A percentile compares a stretch with the other conserved stretches of the same genome.
These are phyloP conservation scores for Hippocampus barbouri DNA, from an alignment of 2,113 vertebrate species.

Conservation along the genomic window DNA sequence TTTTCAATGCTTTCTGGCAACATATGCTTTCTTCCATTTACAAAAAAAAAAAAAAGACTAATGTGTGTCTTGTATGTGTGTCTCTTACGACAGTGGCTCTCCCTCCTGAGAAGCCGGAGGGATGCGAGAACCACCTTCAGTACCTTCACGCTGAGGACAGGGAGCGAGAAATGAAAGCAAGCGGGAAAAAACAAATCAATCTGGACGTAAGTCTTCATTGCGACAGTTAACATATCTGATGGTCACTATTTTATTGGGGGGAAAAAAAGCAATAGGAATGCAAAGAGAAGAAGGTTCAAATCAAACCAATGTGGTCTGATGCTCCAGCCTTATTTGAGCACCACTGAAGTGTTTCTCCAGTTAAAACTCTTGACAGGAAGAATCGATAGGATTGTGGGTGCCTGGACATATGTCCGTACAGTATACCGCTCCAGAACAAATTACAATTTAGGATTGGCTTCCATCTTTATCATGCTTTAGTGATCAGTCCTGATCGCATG, in stretches of 20 bases:
- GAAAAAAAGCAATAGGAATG: too few species aligned
- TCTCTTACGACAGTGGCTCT: constrained; percentile 64
- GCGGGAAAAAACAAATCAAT: constrained; percentile 69
- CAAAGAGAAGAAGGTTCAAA: background rate
- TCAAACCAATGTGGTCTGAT: background rate
- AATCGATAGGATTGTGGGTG: background rate
- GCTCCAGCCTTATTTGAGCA: background rate
- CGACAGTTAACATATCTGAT: background rate
- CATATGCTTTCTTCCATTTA: too few species aligned
- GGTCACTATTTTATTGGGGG: too few species aligned
- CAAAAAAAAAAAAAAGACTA: too few species aligned
- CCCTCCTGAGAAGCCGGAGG: constrained; percentile 74
- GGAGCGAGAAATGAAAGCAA: constrained; percentile 56
- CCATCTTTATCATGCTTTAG: constrained; percentile 29
- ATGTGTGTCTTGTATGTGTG: background rate
- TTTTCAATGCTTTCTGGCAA: too few species aligned
- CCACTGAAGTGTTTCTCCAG: background rate
- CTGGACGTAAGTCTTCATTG: constrained; percentile 64
- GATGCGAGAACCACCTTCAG: constrained; percentile 63
- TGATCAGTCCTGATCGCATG: constrained; percentile 30
- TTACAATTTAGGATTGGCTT: constrained; percentile 1
- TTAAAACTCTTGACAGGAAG: background rate
- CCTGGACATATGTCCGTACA: background rate
- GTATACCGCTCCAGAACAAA: background rate
- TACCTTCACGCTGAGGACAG: constrained; percentile 61